These are phyloP conservation scores for Heterocephalus glaber DNA, from an alignment of 2,113 vertebrate species.

Conservation along the genomic window DNA sequence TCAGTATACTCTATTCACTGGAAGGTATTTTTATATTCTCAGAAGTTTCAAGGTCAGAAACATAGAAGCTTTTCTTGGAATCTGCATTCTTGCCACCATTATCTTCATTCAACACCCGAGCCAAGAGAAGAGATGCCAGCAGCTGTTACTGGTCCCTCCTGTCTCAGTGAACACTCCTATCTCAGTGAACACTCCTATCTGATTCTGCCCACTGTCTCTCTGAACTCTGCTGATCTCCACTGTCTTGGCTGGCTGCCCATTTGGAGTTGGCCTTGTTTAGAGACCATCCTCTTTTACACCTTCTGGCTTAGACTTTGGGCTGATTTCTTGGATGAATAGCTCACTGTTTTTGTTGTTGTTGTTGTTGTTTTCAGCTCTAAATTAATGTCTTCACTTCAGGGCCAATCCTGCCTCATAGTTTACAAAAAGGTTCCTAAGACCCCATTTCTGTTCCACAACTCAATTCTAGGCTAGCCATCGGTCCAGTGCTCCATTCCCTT, in stretches of 20 bases:
- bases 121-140: rapidly evolving
- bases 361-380: not conserved
- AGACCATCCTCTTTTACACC: not conserved
- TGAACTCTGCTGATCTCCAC: rapidly evolving
- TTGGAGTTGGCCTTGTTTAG: not conserved
- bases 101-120: not conserved
- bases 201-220: too few species aligned
- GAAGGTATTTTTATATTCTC: not conserved
- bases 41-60: not conserved
- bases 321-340: not conserved
- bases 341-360: not conserved
- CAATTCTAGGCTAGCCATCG: not conserved
- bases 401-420: not conserved
- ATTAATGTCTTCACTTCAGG: not conserved
- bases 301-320: not conserved
- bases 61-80: not conserved
- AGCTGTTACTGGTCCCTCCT: not conserved
- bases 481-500: not conserved
- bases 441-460: not conserved
- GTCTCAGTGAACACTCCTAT: rapidly evolving
- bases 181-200: rapidly evolving
- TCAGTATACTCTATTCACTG: not conserved
- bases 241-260: not conserved
- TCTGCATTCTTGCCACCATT: not conserved
- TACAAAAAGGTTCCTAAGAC: not conserved